These are phyloP conservation scores for Dasypogon diadema DNA, from an alignment of 2,888 invertebrate species.

Conservation along the genomic window DNA sequence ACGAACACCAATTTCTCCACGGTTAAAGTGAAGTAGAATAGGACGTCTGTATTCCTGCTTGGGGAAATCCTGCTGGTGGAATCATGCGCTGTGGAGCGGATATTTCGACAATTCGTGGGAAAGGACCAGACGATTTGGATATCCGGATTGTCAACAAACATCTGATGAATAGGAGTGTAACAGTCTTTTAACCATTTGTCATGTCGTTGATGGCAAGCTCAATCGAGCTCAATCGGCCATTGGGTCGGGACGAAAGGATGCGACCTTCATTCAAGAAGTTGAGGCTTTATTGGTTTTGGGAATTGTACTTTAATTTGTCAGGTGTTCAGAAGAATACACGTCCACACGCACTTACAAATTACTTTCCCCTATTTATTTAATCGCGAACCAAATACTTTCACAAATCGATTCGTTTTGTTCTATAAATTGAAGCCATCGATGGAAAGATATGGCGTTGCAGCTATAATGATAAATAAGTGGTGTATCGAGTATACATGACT, in stretches of 20 bases:
- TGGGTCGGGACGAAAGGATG: background rate
- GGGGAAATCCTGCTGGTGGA: constrained; percentile 1
- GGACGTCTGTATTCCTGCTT: too few species aligned
- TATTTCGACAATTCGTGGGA: constrained; percentile 3
- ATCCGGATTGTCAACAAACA: constrained; percentile 43
- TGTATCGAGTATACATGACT: too few species aligned
- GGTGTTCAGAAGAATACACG: background rate
- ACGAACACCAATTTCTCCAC: too few species aligned
- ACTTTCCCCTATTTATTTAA: background rate
- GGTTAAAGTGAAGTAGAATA: too few species aligned
- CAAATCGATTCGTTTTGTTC: too few species aligned
- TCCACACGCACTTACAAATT: background rate
- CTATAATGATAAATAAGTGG: too few species aligned
- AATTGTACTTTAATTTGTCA: background rate
- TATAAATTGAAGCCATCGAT: too few species aligned
- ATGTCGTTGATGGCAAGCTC: constrained; percentile 27
- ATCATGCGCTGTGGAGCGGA: constrained; percentile 24
- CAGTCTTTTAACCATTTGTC: constrained; percentile 30
- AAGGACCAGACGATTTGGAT: constrained; percentile 20
- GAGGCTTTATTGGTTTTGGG: background rate
- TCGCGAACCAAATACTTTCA: too few species aligned
- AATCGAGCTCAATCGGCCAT: constrained; percentile 22
- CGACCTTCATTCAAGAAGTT: background rate
- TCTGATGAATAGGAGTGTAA: constrained; percentile 20
- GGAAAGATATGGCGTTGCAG: too few species aligned